These are phyloP conservation scores for Leucoma salicis DNA, from an alignment of 2,888 invertebrate genomes.

Conservation along the genomic window DNA sequence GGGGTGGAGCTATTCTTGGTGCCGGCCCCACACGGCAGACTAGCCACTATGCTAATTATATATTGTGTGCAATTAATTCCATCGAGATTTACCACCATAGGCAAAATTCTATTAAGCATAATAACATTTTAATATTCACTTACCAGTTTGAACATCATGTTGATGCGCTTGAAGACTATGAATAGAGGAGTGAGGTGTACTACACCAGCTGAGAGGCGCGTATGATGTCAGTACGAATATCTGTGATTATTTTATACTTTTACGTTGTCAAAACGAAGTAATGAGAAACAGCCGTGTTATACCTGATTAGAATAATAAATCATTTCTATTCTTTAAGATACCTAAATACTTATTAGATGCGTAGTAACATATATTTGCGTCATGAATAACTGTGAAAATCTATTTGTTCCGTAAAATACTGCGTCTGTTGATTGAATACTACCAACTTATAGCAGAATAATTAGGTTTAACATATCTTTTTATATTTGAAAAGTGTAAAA, in stretches of 20 bases:
- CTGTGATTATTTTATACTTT: slow-evolving; percentile 53
- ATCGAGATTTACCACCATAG: no score
- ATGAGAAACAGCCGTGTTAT: slow-evolving; percentile 47
- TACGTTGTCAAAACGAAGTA: slow-evolving; percentile 30
- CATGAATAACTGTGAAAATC: slow-evolving; percentile 20
- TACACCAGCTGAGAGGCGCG: neutral
- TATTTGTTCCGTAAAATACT: slow-evolving; percentile 25
- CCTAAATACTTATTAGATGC: slow-evolving; percentile 9
- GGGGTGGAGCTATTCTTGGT: no score
- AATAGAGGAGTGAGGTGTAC: neutral
- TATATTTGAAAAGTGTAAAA: slow-evolving; percentile 10
- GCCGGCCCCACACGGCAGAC: no score
- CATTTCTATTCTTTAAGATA: slow-evolving; percentile 7
- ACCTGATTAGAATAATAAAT: slow-evolving; percentile 48
- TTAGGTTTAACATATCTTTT: slow-evolving; percentile 12
- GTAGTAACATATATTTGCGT: slow-evolving; percentile 12
- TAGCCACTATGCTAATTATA: no score
- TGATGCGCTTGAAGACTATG: slow-evolving; percentile 8
- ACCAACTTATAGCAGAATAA: slow-evolving; percentile 7
- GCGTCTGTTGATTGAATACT: slow-evolving; percentile 10
- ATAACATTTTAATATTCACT: no score
- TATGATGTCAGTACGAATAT: neutral
- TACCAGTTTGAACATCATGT: slow-evolving; percentile 47
- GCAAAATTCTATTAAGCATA: no score
- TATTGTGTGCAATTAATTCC: no score